Percentiles rank a stretch among this genome's conserved stretches.
Evolutionary conservation across 2,888 invertebrate genomes (phyloP).

Genomic region (Argyresthia albistria): DNA sequence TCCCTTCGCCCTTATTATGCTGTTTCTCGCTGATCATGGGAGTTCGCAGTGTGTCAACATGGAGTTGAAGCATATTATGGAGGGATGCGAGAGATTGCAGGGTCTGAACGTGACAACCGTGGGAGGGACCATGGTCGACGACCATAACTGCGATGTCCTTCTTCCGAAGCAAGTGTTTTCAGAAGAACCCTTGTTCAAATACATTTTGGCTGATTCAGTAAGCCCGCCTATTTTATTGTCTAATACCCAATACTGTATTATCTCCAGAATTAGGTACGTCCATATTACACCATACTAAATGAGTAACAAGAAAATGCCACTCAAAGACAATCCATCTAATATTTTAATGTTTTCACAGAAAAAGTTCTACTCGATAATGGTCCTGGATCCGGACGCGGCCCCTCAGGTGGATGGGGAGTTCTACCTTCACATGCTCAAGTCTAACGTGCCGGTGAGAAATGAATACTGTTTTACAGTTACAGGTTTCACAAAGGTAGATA

Average conservation of each 20-base stretch:
- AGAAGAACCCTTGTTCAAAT: slow-evolving; percentile 58
- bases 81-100: slow-evolving; percentile 47
- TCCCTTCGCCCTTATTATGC: neutral
- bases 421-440: slow-evolving; percentile 61
- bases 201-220: slow-evolving; percentile 47
- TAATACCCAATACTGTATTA: no score
- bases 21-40: neutral
- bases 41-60: slow-evolving; percentile 25
- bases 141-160: slow-evolving; percentile 59
- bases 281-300: no score
- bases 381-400: slow-evolving; percentile 63
- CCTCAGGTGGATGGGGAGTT: slow-evolving; percentile 56
- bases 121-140: slow-evolving; percentile 57
- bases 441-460: slow-evolving; percentile 63
- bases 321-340: no score
- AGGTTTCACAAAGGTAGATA: no score
- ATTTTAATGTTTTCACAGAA: slow-evolving; percentile 40
- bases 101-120: slow-evolving; percentile 54
- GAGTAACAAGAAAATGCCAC: no score
- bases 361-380: slow-evolving; percentile 58
- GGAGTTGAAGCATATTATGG: slow-evolving; percentile 47
- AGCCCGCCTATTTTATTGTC: slow-evolving; percentile 5
- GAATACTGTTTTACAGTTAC: no score
- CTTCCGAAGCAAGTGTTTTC: slow-evolving; percentile 58
- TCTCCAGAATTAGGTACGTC: no score